Conservation (phyloP, 2,797 vertebrate species). For the Fringilla coelebs region DNA sequence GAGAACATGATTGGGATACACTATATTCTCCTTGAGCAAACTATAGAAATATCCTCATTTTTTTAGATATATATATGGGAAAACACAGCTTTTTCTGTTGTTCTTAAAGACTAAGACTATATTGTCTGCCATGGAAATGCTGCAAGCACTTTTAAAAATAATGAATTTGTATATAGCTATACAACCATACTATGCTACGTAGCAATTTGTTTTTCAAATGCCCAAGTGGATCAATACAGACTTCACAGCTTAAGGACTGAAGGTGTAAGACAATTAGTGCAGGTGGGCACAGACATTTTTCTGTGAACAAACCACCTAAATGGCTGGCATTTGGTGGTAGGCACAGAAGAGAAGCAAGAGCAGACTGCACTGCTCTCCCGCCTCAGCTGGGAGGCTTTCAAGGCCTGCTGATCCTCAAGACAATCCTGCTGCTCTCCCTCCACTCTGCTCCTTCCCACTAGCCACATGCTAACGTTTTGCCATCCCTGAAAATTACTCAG, state of each 20-base stretch:
- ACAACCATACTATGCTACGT: background rate
- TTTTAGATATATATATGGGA: background rate
- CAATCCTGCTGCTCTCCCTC: background rate
- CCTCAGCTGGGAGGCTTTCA: background rate
- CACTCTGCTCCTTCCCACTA: background rate
- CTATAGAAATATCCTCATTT: background rate
- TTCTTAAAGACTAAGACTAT: background rate
- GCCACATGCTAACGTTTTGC: background rate
- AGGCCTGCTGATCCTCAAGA: background rate
- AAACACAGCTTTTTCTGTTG: background rate
- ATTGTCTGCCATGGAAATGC: background rate
- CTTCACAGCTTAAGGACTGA: background rate
- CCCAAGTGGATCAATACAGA: background rate
- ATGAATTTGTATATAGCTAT: background rate
- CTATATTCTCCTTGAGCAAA: background rate
- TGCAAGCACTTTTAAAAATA: background rate
- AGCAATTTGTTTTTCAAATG: background rate
- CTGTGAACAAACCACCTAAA: background rate
- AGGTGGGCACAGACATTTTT: background rate
- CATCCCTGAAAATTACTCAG: background rate
- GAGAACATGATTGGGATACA: background rate
- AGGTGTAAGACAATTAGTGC: background rate
- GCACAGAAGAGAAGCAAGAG: background rate
- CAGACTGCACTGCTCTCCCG: background rate
- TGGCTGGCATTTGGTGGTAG: background rate